Evolutionary conservation across 2,888 invertebrate species (phyloP), one percentile per base, ranked within the genome.

Genomic region (Erpobdella octoculata): DNA sequence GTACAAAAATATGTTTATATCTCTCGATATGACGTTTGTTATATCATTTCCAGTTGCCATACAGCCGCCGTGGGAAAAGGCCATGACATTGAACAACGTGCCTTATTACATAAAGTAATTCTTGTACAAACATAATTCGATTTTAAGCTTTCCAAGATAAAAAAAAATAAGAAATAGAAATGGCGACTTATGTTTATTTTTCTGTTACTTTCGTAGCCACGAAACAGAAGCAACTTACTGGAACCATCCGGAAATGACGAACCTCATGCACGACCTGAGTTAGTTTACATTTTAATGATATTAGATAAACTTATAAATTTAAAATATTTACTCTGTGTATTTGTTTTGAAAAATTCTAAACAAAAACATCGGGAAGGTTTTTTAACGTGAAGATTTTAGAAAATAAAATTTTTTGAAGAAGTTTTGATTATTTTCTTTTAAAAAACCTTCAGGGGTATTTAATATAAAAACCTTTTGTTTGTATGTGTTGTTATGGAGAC

Each of bases 161-260:
- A n/a, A n/a, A n/a, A n/a, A n/a, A n/a, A n/a, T n/a, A n/a, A n/a
- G n/a, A n/a, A n/a, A n/a, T n/a, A n/a, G n/a, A n/a, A n/a, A n/a
- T n/a, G n/a, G n/a, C n/a, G n/a, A n/a, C n/a, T n/a, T n/a, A n/a
- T n/a, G n/a, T n/a, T n/a, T n/a, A n/a, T n/a, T n/a, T n/a, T n/a
- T n/a, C n/a, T n/a, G n/a, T n/a, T n/a, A n/a, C n/a, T n/a, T n/a
- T n/a, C n/a, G n/a, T n/a, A 94, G 93, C 85, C 97, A 97, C 86
- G 91, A 92, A 83, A 88, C 92, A 79, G 94, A 96, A 86, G 93
- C 93, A 71, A 98, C 98, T n/a, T 95, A 96, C 85, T 98, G 98
- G 97, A 97, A 98, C 88, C 98, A 98, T 86, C 98, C 98, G 61
- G 92, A 92, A 84, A 95, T 98, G 94, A 90, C 93, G 78, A 92